These are phyloP conservation scores for Sesamia inferens DNA, from an alignment of 2,888 invertebrate genomes.

Conservation along the genomic window DNA sequence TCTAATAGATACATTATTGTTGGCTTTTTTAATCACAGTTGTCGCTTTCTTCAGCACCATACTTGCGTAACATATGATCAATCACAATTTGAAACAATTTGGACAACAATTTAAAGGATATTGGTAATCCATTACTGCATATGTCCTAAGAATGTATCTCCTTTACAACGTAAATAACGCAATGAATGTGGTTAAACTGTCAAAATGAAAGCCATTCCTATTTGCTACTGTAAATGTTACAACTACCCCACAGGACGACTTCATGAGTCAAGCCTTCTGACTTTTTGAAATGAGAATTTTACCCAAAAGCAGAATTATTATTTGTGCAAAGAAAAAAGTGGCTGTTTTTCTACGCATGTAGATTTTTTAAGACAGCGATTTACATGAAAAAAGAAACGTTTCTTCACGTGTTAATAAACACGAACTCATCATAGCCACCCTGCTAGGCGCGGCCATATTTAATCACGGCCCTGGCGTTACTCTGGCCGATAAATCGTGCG, in stretches of 20 bases:
- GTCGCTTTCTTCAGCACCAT: neutral
- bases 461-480: constrained; percentile 77
- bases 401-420: constrained; percentile 42
- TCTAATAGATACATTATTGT: neutral
- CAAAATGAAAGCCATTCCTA: too few relatives aligned
- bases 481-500: constrained; percentile 75
- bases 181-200: too few relatives aligned
- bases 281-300: neutral
- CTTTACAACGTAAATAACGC: too few relatives aligned
- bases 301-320: neutral
- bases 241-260: neutral
- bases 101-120: too few relatives aligned
- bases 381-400: constrained; percentile 23
- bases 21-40: neutral
- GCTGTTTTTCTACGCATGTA: constrained; percentile 6
- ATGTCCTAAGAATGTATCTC: too few relatives aligned
- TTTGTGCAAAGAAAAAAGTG: neutral
- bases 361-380: constrained; percentile 25
- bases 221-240: too few relatives aligned
- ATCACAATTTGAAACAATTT: too few relatives aligned
- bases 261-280: too few relatives aligned
- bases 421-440: constrained; percentile 42
- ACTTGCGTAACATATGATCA: too few relatives aligned
- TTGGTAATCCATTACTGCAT: too few relatives aligned
- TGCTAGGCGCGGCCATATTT: constrained; percentile 71